A percentile compares a stretch with the other conserved stretches of the same genome.
Evolutionary conservation across 2,113 vertebrate species (phyloP).

Genomic region (Columbina picui): DNA sequence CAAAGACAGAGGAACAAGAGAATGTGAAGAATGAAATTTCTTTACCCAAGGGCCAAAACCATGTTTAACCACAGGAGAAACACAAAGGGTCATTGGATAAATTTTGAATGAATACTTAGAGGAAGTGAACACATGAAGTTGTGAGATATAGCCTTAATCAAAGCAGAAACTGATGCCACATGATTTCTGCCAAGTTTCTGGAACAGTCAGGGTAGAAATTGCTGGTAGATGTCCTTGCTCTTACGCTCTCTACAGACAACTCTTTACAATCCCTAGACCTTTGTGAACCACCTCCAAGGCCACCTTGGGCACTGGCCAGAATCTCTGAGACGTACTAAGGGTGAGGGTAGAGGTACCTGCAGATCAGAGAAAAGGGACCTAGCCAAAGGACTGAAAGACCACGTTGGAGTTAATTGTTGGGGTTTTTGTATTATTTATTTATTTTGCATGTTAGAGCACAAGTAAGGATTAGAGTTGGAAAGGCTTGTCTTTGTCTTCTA

Average conservation of each 20-base stretch:
- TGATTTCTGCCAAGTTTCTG: neutral
- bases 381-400: neutral
- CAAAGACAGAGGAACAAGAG: neutral
- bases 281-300: neutral
- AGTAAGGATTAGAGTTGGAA: neutral
- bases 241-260: neutral
- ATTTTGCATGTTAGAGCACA: neutral
- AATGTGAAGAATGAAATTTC: neutral
- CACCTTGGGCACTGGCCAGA: neutral
- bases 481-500: neutral
- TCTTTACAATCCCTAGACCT: neutral
- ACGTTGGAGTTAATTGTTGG: neutral
- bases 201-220: neutral
- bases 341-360: neutral
- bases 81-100: neutral
- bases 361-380: neutral
- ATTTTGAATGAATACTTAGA: neutral
- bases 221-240: neutral
- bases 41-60: neutral
- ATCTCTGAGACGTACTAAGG: neutral
- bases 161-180: neutral
- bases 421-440: rapidly evolving
- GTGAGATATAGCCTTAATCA: neutral
- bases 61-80: neutral
- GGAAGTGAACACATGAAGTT: neutral